Evolutionary conservation across 2,888 invertebrate genomes (phyloP).

Genomic region (Brachypterus glaber): DNA sequence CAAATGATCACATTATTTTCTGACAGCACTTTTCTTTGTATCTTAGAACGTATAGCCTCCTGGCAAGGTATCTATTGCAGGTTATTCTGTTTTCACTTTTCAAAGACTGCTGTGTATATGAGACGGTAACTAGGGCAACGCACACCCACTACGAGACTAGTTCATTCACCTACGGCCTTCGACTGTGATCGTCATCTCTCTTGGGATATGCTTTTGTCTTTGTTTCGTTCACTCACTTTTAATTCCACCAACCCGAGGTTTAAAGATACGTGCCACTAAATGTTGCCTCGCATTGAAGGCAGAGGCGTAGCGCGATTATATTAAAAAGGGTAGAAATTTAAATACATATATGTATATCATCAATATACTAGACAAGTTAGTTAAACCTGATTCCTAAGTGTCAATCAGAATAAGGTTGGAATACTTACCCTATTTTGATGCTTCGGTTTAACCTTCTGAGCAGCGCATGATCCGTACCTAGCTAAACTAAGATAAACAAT

Average conservation of each 20-base stretch:
- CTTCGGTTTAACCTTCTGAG: too few species aligned
- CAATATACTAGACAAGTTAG: too few species aligned
- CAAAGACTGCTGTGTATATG: slow-evolving; percentile 9
- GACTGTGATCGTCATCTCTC: slow-evolving; percentile 31
- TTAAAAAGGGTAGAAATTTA: too few species aligned
- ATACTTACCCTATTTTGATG: too few species aligned
- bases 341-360: too few species aligned
- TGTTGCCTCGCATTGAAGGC: slow-evolving; percentile 25
- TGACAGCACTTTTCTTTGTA: too few species aligned
- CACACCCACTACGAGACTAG: slow-evolving; percentile 45
- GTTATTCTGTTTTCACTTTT: slow-evolving; percentile 32
- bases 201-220: slow-evolving; percentile 5
- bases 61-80: slow-evolving; percentile 11
- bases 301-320: too few species aligned
- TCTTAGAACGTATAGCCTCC: slow-evolving; percentile 21
- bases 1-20: too few species aligned
- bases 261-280: slow-evolving; percentile 34
- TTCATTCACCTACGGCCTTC: slow-evolving; percentile 54
- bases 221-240: slow-evolving; percentile 32
- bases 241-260: slow-evolving; percentile 32
- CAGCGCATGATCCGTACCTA: too few species aligned
- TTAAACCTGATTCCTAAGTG: too few species aligned
- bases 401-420: too few species aligned
- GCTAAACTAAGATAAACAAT: too few species aligned
- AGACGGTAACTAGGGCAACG: slow-evolving; percentile 36